Evolutionary conservation across 2,888 invertebrate species (phyloP), one percentile per base, ranked within the genome.

Genomic region (Dione vanillae): DNA sequence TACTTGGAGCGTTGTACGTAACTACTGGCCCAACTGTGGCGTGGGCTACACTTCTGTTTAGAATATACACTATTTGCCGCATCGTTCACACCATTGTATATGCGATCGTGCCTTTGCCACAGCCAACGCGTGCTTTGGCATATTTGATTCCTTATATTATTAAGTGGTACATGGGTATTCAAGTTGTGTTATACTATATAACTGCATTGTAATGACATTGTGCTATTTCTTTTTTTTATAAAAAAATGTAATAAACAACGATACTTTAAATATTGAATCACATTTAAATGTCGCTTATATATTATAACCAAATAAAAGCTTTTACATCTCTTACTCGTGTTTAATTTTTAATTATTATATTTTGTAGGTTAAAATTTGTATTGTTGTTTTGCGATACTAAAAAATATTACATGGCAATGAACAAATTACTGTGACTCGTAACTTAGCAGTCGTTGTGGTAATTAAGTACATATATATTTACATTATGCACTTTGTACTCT

Each of bases 51-150:
- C 74, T 88, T 10, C 81, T 93, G 52, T 92, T 92, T 82, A 83
- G 95, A 40, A 80, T 92, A 9, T 96, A 94, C 81, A 92, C 95
- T 0, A 84, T 86, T 5, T 88, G 94, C 35, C 88, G 96, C 62
- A 84, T 95, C 66, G 66, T 94, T 9, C 96, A 96, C 82, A 95
- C 96, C 0, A 75, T 96, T 37, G 95, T 95, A 35, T 96, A 96
- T 80, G 94, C 95, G 0, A 82, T 95, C 3, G 81, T 94, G 1
- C 94, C 95, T 0, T 75, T 95, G 62, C 95, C 95, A 1, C 96
- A 96, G 79, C 96, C 92, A 1, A 64, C 90, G 1, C 83, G 92
- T n/a, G 87, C 69, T 3, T 77, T 92, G 49, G 89, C 89, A 1
- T 93, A 83, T 72, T 67, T 52, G 1, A 72, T 89, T 6, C 85